phyloP scores from a whole-genome alignment of 2,888 invertebrate species.

The Trichacis sp. region DNA sequence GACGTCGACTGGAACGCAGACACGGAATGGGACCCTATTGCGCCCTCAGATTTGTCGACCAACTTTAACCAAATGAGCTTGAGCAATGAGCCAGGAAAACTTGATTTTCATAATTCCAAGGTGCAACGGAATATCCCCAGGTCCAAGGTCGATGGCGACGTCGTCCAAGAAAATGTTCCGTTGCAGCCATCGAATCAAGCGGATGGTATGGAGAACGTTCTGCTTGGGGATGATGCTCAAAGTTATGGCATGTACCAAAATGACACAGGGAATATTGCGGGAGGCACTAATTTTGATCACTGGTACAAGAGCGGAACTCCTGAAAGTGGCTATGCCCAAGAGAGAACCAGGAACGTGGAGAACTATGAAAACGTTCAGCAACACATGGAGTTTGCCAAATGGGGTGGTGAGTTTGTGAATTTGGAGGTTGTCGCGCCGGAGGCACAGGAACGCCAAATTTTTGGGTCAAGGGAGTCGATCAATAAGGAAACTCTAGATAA shows the following conservation, averaged over 20 bases:
- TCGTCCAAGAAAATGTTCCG: conserved; percentile 34
- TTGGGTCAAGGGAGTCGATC: conserved; percentile 63
- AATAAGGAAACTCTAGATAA: conserved; percentile 64
- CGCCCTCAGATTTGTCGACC: conserved; percentile 48
- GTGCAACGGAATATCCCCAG: conserved; percentile 6
- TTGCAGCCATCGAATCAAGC: conserved; percentile 29
- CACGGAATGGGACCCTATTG: conserved; percentile 46
- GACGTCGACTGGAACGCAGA: conserved; percentile 52
- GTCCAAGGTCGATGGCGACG: conserved; percentile 8
- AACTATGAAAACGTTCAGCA: conserved; percentile 65
- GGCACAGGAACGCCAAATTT: conserved; percentile 57
- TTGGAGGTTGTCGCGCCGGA: conserved; percentile 59
- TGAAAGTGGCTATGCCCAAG: conserved; percentile 50
- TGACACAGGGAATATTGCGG: conserved; percentile 22
- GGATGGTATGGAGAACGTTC: conserved; percentile 13
- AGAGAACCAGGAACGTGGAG: conserved; percentile 55
- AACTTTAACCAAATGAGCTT: conserved; percentile 56
- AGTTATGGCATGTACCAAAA: conserved; percentile 2
- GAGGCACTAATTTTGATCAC: conserved; percentile 58
- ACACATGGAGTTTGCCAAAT: conserved; percentile 43
- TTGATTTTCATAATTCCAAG: conserved; percentile 15
- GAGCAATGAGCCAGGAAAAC: conserved; percentile 40
- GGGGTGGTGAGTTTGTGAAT: conserved; percentile 57
- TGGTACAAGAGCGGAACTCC: conserved; percentile 62
- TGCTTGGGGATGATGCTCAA: conserved; percentile 6